Conservation (phyloP, 2,797 vertebrate genomes). For the Oreochromis grahami region DNA sequence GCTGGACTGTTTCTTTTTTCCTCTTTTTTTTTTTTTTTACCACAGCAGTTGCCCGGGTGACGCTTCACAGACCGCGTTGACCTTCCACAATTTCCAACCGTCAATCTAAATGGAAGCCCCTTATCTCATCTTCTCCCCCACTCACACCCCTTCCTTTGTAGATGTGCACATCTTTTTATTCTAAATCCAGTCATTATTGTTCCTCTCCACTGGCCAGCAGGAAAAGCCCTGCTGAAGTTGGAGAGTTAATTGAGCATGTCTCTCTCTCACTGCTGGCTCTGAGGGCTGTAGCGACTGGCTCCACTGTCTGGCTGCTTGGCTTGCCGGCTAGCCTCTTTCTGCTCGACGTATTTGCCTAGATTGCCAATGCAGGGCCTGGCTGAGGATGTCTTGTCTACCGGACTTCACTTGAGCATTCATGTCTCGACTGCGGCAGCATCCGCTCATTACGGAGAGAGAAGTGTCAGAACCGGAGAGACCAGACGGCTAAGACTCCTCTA, state of each 20-base stretch:
- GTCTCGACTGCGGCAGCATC: conserved; percentile 67
- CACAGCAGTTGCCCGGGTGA: conserved; percentile 68
- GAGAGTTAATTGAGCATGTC: conserved; percentile 80
- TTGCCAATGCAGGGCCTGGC: conserved; percentile 70
- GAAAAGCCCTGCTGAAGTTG: conserved; percentile 78
- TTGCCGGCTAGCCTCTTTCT: conserved; percentile 61
- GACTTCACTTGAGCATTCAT: conserved; percentile 80
- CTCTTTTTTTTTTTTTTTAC: conserved; percentile 43
- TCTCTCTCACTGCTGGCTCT: conserved; percentile 63
- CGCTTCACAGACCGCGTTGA: conserved; percentile 71
- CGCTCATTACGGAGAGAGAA: conserved; percentile 80
- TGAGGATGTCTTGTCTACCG: conserved; percentile 70
- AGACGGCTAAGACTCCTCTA: conserved; percentile 70
- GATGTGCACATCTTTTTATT: conserved; percentile 82
- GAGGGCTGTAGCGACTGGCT: conserved; percentile 56
- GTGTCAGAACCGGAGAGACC: conserved; percentile 74
- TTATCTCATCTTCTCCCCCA: conserved; percentile 62
- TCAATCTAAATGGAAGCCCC: conserved; percentile 77
- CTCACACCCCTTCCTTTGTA: conserved; percentile 71
- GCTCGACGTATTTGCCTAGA: conserved; percentile 73
- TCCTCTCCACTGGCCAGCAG: conserved; percentile 79
- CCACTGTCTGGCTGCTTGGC: conserved; percentile 57
- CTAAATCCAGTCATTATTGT: conserved; percentile 81
- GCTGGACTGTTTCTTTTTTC: conserved; percentile 36
- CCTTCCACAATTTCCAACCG: conserved; percentile 76